These are phyloP conservation scores for Drosophila dives DNA, from an alignment of 2,888 invertebrate genomes.

Conservation along the genomic window DNA sequence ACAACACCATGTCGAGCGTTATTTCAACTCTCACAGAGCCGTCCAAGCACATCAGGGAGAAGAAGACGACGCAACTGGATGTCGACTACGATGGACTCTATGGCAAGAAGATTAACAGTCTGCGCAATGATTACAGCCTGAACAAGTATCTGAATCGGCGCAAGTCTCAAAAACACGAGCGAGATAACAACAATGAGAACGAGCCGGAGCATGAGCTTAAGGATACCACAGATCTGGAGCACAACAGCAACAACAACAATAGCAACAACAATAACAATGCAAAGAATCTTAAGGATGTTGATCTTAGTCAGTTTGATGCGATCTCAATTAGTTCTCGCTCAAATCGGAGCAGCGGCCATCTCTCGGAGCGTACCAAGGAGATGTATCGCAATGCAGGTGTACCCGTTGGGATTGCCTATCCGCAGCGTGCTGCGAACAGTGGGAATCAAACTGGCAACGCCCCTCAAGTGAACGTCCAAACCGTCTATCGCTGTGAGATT, in stretches of 20 bases:
- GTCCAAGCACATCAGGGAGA: slow-evolving; percentile 23
- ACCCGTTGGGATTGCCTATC: slow-evolving; percentile 83
- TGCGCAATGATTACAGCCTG: slow-evolving; percentile 82
- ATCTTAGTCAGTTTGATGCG: slow-evolving; percentile 82
- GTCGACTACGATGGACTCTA: slow-evolving; percentile 78
- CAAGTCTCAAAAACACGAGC: slow-evolving; percentile 70
- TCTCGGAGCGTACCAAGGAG: slow-evolving; percentile 84
- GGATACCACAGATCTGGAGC: slow-evolving; percentile 45
- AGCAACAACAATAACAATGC: slow-evolving; percentile 59
- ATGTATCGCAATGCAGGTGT: slow-evolving; percentile 83
- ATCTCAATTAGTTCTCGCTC: slow-evolving; percentile 83
- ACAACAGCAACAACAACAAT: slow-evolving; percentile 22
- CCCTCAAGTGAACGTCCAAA: slow-evolving; percentile 75
- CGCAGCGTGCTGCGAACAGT: slow-evolving; percentile 77
- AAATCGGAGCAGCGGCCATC: slow-evolving; percentile 83
- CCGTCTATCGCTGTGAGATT: slow-evolving; percentile 84
- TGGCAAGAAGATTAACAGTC: slow-evolving; percentile 80
- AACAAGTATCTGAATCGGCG: slow-evolving; percentile 83
- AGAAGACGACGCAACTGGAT: slow-evolving; percentile 44
- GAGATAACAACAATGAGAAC: slow-evolving; percentile 33
- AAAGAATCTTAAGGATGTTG: slow-evolving; percentile 68
- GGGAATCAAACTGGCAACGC: slow-evolving; percentile 39
- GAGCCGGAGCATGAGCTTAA: slow-evolving; percentile 35
- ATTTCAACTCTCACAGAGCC: slow-evolving; percentile 60
- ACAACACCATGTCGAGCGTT: slow-evolving; percentile 77